phyloP scores from a whole-genome alignment of 2,888 invertebrate species.

The Tenodera sinensis region DNA sequence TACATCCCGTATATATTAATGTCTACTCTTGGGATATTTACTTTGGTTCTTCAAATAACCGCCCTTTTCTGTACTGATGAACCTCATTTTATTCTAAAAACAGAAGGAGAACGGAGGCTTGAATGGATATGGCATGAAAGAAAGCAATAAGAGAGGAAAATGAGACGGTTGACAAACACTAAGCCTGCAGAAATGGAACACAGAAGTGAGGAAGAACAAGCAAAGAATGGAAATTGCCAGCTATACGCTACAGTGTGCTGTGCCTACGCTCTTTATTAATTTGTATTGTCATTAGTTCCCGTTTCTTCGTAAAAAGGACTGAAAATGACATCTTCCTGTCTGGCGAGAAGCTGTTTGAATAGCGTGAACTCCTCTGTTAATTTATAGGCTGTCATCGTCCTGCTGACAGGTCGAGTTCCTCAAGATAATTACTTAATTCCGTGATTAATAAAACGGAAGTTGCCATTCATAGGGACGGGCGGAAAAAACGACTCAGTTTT shows the following conservation, averaged over 20 bases:
- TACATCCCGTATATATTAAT: no score
- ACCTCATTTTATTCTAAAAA: neutral
- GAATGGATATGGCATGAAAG: neutral
- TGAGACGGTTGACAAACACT: neutral
- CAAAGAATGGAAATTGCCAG: neutral
- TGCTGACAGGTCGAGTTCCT: neutral
- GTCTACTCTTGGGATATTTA: no score
- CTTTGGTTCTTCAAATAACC: no score
- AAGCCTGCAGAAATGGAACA: neutral
- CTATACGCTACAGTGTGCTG: no score
- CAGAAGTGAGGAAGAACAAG: neutral
- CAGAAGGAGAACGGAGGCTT: neutral
- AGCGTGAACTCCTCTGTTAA: neutral
- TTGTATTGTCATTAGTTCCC: neutral
- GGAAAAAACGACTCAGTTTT: neutral
- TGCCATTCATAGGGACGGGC: neutral
- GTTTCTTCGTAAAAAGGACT: neutral
- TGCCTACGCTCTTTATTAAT: neutral
- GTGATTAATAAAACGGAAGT: neutral
- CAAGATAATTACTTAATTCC: neutral
- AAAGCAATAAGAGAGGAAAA: neutral
- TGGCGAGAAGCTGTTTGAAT: neutral
- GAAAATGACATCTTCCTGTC: neutral
- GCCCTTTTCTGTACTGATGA: neutral
- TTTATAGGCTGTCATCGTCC: neutral